Conservation (phyloP, 2,797 vertebrate genomes). For the Eospalax fontanierii region DNA sequence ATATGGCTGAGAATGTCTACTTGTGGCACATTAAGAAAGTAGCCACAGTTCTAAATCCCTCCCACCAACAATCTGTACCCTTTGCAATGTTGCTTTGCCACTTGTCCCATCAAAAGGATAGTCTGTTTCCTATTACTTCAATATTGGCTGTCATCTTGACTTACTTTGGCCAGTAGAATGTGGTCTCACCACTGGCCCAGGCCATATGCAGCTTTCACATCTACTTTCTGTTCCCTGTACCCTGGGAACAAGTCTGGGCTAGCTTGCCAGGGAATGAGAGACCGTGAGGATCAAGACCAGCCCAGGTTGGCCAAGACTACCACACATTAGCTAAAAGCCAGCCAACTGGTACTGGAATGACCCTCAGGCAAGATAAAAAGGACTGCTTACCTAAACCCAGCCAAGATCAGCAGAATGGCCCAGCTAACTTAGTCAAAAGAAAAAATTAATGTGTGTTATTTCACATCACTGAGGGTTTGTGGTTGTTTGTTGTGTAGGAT, state of each 20-base stretch:
- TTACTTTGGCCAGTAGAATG: not conserved
- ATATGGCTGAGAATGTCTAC: not conserved
- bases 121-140: not conserved
- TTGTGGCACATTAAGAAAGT: not conserved
- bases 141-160: not conserved
- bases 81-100: not conserved
- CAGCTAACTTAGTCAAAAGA: not conserved
- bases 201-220: not conserved
- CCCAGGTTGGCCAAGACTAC: not conserved
- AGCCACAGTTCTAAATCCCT: not conserved
- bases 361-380: not conserved
- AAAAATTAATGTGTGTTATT: constrained; percentile 11
- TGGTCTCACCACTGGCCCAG: not conserved
- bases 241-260: not conserved
- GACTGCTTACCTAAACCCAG: not conserved
- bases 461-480: not conserved
- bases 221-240: not conserved
- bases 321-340: constrained; percentile 10
- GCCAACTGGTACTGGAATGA: not conserved
- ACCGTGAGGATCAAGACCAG: not conserved
- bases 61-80: not conserved
- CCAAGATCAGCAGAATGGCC: not conserved
- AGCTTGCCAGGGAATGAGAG: not conserved
- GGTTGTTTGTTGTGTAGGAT: not conserved
- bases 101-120: not conserved